Base-by-base conservation (phyloP, 2,113 vertebrate species). In the Peromyscus maniculatus region DNA sequence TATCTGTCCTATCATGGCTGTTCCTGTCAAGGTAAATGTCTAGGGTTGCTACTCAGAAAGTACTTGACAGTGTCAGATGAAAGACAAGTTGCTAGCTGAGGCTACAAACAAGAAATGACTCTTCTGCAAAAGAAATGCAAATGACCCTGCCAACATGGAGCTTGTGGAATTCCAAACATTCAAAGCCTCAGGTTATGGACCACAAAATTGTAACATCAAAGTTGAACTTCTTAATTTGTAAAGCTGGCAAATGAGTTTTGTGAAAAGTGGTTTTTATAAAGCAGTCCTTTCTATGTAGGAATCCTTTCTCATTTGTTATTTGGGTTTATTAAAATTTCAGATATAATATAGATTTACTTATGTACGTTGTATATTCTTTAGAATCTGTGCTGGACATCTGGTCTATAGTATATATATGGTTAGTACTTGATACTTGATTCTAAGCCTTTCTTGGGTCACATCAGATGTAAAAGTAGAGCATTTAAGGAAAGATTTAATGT, bases 221-320 rank as follows among this genome's bases (percentile, higher is more conserved):
- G 43, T 93, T 89, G 46, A 26, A 55, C 31, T 28, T 93, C 39
- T 6, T 84, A 79, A 75, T 89, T 59, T 93, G 19, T 89, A 97
- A 96, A 94, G 62, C 75, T 46, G 66, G 16, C 72, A 75, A 24
- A 6, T 91, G 67, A 89, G 64, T 88, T 97, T 94, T 91, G 5
- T 82, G 64, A 87, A 55, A 64, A 83, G 43, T n/a, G 4, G 9
- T 79, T 87, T 94, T 95, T 86, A 4, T 89, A 80, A 96, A 96
- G n/a, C 43, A 91, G 89, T 94, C 28, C 17, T n/a, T 94, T 87
- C 95, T 75, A 26, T 91, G 62, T 33, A 91, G 33, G n/a, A 72
- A n/a, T 72, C n/a, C 71, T 72, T 72, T 72, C 71, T 39, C 19
- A n/a, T 72, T 72, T 72, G 36, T 72, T 72, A 72, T n/a, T 72